Evolutionary conservation across 2,797 vertebrate genomes (phyloP), one percentile per base, ranked within the genome.

Genomic region (Leptoclinus maculatus): DNA sequence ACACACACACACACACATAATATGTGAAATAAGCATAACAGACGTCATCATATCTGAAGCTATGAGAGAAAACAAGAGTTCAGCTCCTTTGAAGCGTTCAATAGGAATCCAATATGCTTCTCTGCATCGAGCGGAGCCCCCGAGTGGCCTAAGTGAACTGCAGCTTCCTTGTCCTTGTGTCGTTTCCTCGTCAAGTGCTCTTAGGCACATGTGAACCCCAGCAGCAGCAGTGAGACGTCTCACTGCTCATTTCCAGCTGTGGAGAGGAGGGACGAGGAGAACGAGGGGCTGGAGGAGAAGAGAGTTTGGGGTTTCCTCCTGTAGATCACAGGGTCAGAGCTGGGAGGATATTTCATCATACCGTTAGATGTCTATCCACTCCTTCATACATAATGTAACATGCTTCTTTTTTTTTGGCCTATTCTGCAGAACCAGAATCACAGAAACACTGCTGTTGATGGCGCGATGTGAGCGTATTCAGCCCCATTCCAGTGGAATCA

Each of bases 311-410:
- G 70, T 87, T 89, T 90, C 78, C 88, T 67, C 21, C 66, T 71
- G 78, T 73, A 90, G 72, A 88, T 88, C 83, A 76, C 87, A 89
- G 86, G 78, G 84, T 83, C 74, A 82, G 73, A 65, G 74, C 58
- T 47, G 14, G 53, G 64, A 81, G 69, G 80, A 69, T 67, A 38
- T 83, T 71, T 83, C 75, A 84, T 86, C 70, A 86, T 79, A n/a
- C n/a, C n/a, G 75, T 86, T 81, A 53, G 78, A 85, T 71, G 75
- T 84, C 76, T 51, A 71, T 86, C 84, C 63, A 5, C 36, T 84
- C 47, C 36, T 3, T 88, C 87, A 88, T 89, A 68, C 87, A 90
- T 88, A 88, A 89, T 88, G 83, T 58, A 89, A 78, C 83, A 56
- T 25, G 17, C 54, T 8, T 56, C 51, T 73, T 84, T 80, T 62